phyloP scores from a whole-genome alignment of 2,113 vertebrate species.

The Piaya cayana region DNA sequence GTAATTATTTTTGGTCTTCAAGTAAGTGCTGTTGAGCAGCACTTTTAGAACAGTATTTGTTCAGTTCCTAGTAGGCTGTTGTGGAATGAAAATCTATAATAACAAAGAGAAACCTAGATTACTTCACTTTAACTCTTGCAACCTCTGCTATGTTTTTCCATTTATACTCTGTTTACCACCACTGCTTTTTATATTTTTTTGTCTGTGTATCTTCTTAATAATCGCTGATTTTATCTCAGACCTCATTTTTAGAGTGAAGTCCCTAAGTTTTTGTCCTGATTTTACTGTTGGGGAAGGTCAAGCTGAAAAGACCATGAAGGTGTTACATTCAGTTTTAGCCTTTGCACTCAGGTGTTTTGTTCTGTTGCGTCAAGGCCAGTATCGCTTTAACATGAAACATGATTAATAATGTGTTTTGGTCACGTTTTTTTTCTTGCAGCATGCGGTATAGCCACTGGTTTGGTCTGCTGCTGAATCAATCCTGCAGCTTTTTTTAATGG shows the following conservation, averaged over 20 bases:
- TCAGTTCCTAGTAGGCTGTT: neutral
- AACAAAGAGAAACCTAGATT: neutral
- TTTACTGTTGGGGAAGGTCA: neutral
- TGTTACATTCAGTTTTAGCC: neutral
- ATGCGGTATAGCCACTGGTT: constrained; percentile 35
- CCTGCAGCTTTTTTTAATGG: neutral
- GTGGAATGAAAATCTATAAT: neutral
- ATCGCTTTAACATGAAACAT: constrained; percentile 4
- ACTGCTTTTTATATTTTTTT: neutral
- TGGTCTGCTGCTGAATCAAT: constrained; percentile 56
- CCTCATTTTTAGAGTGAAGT: neutral
- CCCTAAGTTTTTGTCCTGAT: neutral
- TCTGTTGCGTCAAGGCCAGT: neutral
- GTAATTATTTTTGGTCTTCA: neutral
- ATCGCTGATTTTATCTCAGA: neutral
- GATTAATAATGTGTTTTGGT: constrained; percentile 23
- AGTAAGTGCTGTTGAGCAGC: neutral
- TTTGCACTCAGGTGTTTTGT: constrained; percentile 19
- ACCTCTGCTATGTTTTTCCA: neutral
- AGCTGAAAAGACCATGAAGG: neutral
- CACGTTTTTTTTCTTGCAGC: constrained; percentile 15
- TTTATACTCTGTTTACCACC: neutral
- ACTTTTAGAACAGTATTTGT: neutral
- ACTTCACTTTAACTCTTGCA: neutral
- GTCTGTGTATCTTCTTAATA: neutral